Evolutionary conservation across 2,797 vertebrate genomes (phyloP), one percentile per base, ranked within the genome.

Genomic region (Sebastes matsubarae): DNA sequence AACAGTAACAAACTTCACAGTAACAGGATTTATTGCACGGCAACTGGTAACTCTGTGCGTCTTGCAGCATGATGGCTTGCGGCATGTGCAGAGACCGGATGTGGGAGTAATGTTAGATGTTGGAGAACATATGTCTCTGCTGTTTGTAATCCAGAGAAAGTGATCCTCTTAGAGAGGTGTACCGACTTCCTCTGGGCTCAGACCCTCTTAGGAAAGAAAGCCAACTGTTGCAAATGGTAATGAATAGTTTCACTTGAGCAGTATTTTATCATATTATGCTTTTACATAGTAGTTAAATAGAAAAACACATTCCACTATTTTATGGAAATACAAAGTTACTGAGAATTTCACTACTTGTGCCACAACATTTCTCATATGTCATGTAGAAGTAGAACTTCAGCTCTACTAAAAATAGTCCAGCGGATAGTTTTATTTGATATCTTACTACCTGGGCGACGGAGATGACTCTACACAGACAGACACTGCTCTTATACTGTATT

Each of bases 101-200:
- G 74, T 77, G 11, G 77, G 64, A 83, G 75, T 82, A 74, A 77
- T 60, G 73, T 80, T 75, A 38, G 36, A 70, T 77, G 72, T 87
- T 64, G 25, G 77, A 32, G 74, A 90, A 76, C 81, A 20, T 84
- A 79, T 85, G 87, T 88, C 72, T 82, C 50, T 68, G 68, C 77
- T 69, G 81, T 85, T 84, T 88, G 83, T 89, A 88, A 92, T 90
- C 90, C 85, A 77, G 42, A 77, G 75, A 91, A 91, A 87, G 75
- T 72, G 80, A 93, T 92, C 90, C 87, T 93, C 89, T 93, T 91
- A 91, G 65, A 27, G 75, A 86, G 76, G 78, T 82, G 78, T 63
- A 82, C 76, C 54, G 25, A 91, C 87, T 86, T 92, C 77, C 83
- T 85, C 63, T 2, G 64, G 71, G 72, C 90, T 92, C 86, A 90